These are phyloP conservation scores for Ichneumoninae sp. DNA, from an alignment of 2,888 invertebrate genomes.

Conservation along the genomic window DNA sequence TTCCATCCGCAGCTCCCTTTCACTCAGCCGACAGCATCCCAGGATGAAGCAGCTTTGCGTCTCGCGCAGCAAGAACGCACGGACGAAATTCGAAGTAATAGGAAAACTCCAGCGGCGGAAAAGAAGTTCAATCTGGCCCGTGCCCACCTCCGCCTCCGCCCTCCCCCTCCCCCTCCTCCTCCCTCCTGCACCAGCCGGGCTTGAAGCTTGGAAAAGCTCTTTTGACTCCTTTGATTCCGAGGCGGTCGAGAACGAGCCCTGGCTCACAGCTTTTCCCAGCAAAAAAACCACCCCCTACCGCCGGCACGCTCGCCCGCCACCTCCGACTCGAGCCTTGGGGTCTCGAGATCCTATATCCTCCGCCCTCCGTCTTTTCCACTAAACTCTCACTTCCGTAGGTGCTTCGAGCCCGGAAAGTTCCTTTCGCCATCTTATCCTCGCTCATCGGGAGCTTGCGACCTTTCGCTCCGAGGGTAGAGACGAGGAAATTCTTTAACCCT, in stretches of 20 bases:
- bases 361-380: conserved; percentile 35
- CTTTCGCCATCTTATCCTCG: conserved; percentile 51
- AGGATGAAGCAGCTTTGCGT: conserved; percentile 61
- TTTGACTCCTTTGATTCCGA: conserved; percentile 82
- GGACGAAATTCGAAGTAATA: conserved; percentile 82
- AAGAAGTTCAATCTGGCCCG: conserved; percentile 82
- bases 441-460: conserved; percentile 11
- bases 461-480: conserved; percentile 17
- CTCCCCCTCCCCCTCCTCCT: conserved; percentile 24
- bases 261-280: conserved; percentile 63
- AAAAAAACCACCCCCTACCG: conserved; percentile 61
- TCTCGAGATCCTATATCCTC: conserved; percentile 44
- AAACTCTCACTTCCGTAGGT: conserved; percentile 55
- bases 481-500: conserved; percentile 6
- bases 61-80: conserved; percentile 64
- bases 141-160: conserved; percentile 36
- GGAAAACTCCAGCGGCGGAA: conserved; percentile 82
- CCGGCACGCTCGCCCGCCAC: conserved; percentile 56
- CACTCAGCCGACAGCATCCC: conserved; percentile 41
- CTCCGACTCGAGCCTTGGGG: conserved; percentile 64
- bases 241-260: conserved; percentile 64
- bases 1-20: conserved; percentile 28
- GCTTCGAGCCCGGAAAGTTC: conserved; percentile 47
- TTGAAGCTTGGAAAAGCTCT: conserved; percentile 79
- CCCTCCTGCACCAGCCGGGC: conserved; percentile 63